Evolutionary conservation across 1,140 invertebrate species (phyloP), one percentile per base, ranked within the genome.

Genomic region (Ooceraea biroi): DNA sequence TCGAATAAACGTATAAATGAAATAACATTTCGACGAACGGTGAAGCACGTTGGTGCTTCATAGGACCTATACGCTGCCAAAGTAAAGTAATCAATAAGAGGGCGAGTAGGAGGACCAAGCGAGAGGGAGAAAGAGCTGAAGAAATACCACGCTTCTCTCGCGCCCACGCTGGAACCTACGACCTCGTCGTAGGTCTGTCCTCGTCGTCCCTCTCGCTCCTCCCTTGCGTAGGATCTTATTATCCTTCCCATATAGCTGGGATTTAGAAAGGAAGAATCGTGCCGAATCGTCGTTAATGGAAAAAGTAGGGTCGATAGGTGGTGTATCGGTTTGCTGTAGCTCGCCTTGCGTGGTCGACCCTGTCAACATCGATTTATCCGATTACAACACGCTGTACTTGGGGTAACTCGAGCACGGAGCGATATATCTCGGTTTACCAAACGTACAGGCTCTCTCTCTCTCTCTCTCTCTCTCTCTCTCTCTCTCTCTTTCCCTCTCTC

Each of bases 1-100:
- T n/a, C n/a, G n/a, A n/a, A n/a, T n/a, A n/a, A n/a, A n/a, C n/a
- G n/a, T n/a, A n/a, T n/a, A n/a, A n/a, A 36, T 7, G n/a, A 10
- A 8, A 3, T 52, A 52, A 77, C 10, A 1, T 46, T 61, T 74
- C 55, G 11, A 25, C 60, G 14, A 66, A n/a, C n/a, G 36, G 30
- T 41, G 14, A 25, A 52, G 36, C 46, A 17, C 44, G n/a, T 36
- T 22, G n/a, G 36, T 22, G 46, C n/a, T n/a, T n/a, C n/a, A n/a
- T 66, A 83, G 73, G 52, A 52, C 22, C 50, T 63, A 71, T 30
- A 27, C 69, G 74, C 74, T 69, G 82, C 73, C 41, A 72, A 87
- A 85, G 83, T 83, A 89, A 89, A 89, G 83, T 89, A 90, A 90
- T 90, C 88, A 85, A 90, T 90, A 88, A 84, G 76, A 69, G 80